phyloP scores from a whole-genome alignment of 2,888 invertebrate species.

The Leptinotarsa tumamoca region DNA sequence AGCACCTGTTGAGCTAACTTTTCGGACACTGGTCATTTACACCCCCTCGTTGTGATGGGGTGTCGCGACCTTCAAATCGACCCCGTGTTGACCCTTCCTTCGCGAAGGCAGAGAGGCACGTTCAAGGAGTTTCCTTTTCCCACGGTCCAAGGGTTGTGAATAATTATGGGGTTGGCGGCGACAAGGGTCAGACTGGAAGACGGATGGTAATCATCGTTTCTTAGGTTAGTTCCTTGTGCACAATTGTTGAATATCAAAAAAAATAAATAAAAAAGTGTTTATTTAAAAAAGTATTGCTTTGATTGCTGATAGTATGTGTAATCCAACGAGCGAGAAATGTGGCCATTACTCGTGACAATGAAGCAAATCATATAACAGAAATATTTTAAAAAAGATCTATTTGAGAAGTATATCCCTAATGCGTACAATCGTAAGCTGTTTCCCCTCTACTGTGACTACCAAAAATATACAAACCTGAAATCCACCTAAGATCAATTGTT shows the following conservation, averaged over 20 bases:
- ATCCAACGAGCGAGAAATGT: not conserved
- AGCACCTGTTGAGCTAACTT: slow-evolving; percentile 29
- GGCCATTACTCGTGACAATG: not conserved
- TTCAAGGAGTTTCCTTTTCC: slow-evolving; percentile 36
- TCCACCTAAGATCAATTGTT: too few species aligned
- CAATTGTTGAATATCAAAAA: not conserved
- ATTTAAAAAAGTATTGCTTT: too few species aligned
- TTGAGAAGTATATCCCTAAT: too few species aligned
- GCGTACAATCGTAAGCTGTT: too few species aligned
- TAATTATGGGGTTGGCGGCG: slow-evolving; percentile 21
- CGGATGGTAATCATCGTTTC: not conserved
- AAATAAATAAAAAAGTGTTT: too few species aligned
- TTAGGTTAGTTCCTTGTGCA: not conserved
- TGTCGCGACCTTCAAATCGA: slow-evolving; percentile 39
- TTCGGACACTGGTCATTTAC: slow-evolving; percentile 40
- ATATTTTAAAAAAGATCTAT: too few species aligned
- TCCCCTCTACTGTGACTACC: too few species aligned
- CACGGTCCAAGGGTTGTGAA: slow-evolving; percentile 29
- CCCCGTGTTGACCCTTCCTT: slow-evolving; percentile 38
- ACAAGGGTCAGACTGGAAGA: slow-evolving; percentile 18
- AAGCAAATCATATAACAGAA: too few species aligned
- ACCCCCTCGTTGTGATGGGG: slow-evolving; percentile 36
- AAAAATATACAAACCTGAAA: too few species aligned
- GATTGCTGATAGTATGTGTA: too few species aligned
- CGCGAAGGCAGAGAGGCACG: slow-evolving; percentile 22